A percentile compares a stretch with the other conserved stretches of the same genome.
phyloP scores from a whole-genome alignment of 2,888 invertebrate genomes.

The Abrostola tripartita region DNA sequence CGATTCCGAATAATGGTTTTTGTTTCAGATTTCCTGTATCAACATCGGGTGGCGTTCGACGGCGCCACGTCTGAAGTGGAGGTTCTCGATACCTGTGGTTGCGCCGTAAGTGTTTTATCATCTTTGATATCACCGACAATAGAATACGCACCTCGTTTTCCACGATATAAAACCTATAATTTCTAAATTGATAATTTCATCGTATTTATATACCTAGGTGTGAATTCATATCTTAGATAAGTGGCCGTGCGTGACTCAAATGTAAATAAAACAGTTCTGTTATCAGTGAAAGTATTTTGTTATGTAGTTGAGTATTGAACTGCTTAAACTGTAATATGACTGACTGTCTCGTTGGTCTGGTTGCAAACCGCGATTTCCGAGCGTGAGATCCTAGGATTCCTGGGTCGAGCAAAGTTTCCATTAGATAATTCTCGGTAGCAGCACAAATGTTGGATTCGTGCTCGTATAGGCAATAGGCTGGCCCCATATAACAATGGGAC shows the following conservation, averaged over 20 bases:
- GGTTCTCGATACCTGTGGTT: conserved; percentile 93
- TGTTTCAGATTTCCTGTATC: conserved; percentile 92
- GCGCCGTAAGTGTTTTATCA: conserved; percentile 89
- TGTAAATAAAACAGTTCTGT: conserved; percentile 18
- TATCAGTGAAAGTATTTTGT: conserved; percentile 2
- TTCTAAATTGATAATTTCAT: conserved; percentile 41
- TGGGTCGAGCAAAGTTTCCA: background rate
- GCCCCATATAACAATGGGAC: too few relatives aligned
- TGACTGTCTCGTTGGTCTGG: too few relatives aligned
- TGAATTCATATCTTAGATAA: conserved; percentile 10
- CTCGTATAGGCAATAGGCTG: too few relatives aligned
- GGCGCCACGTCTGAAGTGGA: conserved; percentile 93
- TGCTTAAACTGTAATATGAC: background rate
- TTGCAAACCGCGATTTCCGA: too few relatives aligned
- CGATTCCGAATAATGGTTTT: conserved; percentile 54
- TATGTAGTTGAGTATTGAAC: background rate
- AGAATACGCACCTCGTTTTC: conserved; percentile 34
- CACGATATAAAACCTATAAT: conserved; percentile 32
- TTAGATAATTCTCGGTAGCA: too few relatives aligned
- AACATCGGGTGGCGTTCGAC: conserved; percentile 93
- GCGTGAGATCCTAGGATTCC: too few relatives aligned
- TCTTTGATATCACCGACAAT: conserved; percentile 32
- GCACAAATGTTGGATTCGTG: too few relatives aligned
- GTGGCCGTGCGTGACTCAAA: conserved; percentile 13
- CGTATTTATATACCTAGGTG: conserved; percentile 26